Evolutionary conservation across 2,797 vertebrate species (phyloP), one percentile per base, ranked within the genome.

Genomic region (Mormyrops boulengeri): DNA sequence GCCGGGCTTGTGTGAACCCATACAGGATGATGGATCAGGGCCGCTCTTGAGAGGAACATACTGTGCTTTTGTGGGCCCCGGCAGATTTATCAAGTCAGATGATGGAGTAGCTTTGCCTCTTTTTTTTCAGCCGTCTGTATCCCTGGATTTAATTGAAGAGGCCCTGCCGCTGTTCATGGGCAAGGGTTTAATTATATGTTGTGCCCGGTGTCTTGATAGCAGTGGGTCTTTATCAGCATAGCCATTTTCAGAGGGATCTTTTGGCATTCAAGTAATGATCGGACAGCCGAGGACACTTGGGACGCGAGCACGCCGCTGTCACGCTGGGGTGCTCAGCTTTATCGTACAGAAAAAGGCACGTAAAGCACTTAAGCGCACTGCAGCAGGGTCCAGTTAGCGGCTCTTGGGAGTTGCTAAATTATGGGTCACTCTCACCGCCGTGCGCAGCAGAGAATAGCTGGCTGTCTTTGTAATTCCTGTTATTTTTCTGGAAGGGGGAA

Each of bases 331-430:
- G 19, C 11, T 47, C 66, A n/a, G 77, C 41, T 55, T 90, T 87
- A 88, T 85, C 62, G 19, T 9, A 41, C 85, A 49, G 88, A 88
- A 47, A 73, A 69, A 47, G 55, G 55, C 53, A 57, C 85, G n/a
- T 85, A 38, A 90, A 47, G 52, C 55, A 87, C 91, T 91, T 91
- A 90, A 86, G 60, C 41, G 41, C 49, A 62, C 50, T 84, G 17
- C 82, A 50, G 90, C 66, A 26, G 49, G 73, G 73, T 90, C 82
- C 41, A 52, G 80, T 88, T 34, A 49, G 41, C 41, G 87, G 84
- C 87, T 88, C 89, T 89, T 88, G 34, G 89, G 85, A 69, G 90
- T 69, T 55, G 85, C 88, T 73, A 91, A 85, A 89, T 89, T 60
- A 89, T 62, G 77, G 84, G 88, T 90, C 52, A 73, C 55, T 44